Base-by-base conservation (phyloP, 2,888 invertebrate species). In the Rotaria macrura region DNA sequence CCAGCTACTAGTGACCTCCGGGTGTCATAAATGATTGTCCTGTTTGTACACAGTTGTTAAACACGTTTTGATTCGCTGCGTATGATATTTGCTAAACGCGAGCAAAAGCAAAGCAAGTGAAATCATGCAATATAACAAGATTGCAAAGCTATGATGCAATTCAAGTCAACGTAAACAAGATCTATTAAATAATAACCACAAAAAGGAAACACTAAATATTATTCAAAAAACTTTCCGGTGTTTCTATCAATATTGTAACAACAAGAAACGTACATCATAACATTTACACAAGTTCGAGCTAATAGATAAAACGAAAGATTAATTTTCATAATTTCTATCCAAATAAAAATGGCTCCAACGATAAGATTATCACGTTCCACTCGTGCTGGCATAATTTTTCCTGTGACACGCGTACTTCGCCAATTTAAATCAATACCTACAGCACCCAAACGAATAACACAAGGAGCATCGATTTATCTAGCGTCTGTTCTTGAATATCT, bases 401-500 rank as follows among this genome's bases (percentile, higher is more conserved):
- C 92, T 6, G 92, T 92, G 17, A 91, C 91, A 38, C 88, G 92
- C 87, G 91, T 92, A 89, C 90, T 91, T 87, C 89, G 92, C 72
- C 91, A 91, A 88, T 88, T 92, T 86, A 89, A 89, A 85, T 87
- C 88, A 6, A 25, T 54, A 4, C 86, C 79, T 17, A 89, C 86
- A 88, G 86, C 88, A 87, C 87, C 89, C 92, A 85, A 91, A 92
- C 85, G 91, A 90, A 38, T 90, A 91, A 55, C 91, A 91, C 72
- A 91, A 92, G 43, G 89, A 84, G 89, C 90, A 14, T 91, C 92
- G 25, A 91, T 92, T 17, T 92, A 92, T 88, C 90, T 91, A 89
- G 92, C 92, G 85, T 92, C 92, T 86, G 92, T 92, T 85, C 91
- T 92, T 85, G 92, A 92, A 88, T 92, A 92, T 88, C 89, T 92